Base-by-base conservation (phyloP, 2,797 vertebrate genomes). In the Clarias fuscus region DNA sequence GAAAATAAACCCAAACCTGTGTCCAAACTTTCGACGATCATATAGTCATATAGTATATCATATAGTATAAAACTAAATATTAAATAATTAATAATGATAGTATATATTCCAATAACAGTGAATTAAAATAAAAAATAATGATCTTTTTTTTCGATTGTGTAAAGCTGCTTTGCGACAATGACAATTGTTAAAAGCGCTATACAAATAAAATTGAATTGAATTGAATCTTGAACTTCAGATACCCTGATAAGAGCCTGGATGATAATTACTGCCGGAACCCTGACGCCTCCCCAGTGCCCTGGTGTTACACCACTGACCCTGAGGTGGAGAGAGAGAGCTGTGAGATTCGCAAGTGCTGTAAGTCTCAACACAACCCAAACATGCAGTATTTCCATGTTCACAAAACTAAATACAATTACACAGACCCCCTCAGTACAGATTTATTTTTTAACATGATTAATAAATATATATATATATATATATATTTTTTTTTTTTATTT, bases 241-340 rank as follows among this genome's bases (percentile, higher is more conserved):
- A 99, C 91, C 97, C 96, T 0, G 97, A 99, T 90, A 98, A 97
- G 92, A 96, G 95, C 80, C 92, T 99, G 87, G 97, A 97, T 6
- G 97, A 99, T 91, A 99, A 99, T 93, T 99, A 98, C 89, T 99
- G 98, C 87, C 97, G 98, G 75, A 99, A 99, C 87, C 98, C 98
- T 0, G 98, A 99, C 20, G 95, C 96, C 72, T 99, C 98, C 0
- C 97, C 97, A 0, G 93, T 96, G 62, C 98, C 98, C 82, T 99
- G 98, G 98, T 99, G 98, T 91, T 99, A 98, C 93, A 99, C 98
- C 85, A 97, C 94, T 0, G 95, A 99, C 90, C 93, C 95, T 0
- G 37, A 88, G 4, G 89, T 94, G 80, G 95, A 97, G 92, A 92
- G 97, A 20, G 97, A 99, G 87, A 96, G 93, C 94, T 99, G 98